Evolutionary conservation across 1,140 invertebrate species (phyloP).

Genomic region (Bombus affinis): DNA sequence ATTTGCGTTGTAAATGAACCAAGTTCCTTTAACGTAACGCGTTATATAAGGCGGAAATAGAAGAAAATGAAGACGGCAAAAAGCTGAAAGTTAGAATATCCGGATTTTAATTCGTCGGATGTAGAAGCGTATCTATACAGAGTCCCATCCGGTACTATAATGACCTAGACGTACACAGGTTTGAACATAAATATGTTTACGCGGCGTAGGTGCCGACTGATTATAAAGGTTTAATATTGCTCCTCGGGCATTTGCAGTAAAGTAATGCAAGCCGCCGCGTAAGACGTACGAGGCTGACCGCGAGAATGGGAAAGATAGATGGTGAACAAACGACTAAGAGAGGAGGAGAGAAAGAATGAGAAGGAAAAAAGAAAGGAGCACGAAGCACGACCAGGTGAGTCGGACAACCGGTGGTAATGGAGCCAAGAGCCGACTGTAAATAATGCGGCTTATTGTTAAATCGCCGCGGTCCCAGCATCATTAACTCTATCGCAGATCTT

Average conservation of each 20-base stretch:
- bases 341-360: background rate
- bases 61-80: too few relatives aligned
- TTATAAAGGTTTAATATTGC: conserved; percentile 68
- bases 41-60: too few relatives aligned
- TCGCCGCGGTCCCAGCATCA: conserved; percentile 75
- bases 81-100: too few relatives aligned
- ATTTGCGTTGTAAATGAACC: too few relatives aligned
- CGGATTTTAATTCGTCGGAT: background rate
- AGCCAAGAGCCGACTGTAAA: conserved; percentile 73
- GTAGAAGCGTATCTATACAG: background rate
- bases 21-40: too few relatives aligned
- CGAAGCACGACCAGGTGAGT: conserved; percentile 64
- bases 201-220: conserved; percentile 66
- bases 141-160: too few relatives aligned
- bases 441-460: conserved; percentile 79
- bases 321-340: conserved; percentile 17
- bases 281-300: conserved; percentile 41
- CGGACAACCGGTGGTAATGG: conserved; percentile 70
- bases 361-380: conserved; percentile 10
- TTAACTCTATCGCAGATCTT: conserved; percentile 79
- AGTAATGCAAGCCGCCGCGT: conserved; percentile 56
- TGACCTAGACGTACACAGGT: background rate
- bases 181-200: conserved; percentile 58
- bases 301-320: conserved; percentile 24
- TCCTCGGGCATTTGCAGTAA: conserved; percentile 55